These are phyloP conservation scores for Plemyria rubiginata DNA, from an alignment of 2,888 invertebrate species.

Conservation along the genomic window DNA sequence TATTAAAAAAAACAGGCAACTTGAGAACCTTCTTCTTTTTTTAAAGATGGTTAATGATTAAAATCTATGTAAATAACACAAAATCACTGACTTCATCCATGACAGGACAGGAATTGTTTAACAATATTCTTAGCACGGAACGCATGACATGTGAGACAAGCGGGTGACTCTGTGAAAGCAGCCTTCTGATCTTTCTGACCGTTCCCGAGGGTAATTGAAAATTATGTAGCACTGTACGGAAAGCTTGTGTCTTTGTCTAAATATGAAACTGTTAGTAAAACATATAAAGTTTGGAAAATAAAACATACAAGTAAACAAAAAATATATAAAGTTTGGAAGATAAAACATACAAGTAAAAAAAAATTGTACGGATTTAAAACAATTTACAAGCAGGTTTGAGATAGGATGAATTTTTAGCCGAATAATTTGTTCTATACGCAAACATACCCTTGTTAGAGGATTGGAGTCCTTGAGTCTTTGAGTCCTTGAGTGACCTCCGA, in stretches of 20 bases:
- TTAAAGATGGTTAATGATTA: too few species aligned
- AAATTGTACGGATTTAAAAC: background rate
- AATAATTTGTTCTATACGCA: constrained; percentile 35
- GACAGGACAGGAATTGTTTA: too few species aligned
- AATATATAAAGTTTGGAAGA: too few species aligned
- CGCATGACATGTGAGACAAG: too few species aligned
- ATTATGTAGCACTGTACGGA: background rate
- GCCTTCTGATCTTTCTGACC: too few species aligned
- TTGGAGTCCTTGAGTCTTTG: constrained; percentile 59
- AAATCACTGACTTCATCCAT: too few species aligned
- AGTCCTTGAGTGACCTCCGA: constrained; percentile 66
- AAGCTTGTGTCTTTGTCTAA: background rate
- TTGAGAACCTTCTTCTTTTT: too few species aligned
- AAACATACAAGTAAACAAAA: background rate
- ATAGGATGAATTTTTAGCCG: background rate
- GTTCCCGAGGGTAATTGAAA: background rate
- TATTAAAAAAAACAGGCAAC: too few species aligned
- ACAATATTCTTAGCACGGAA: too few species aligned
- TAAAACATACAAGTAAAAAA: background rate
- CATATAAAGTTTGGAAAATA: background rate
- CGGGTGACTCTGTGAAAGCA: too few species aligned
- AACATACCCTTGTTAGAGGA: constrained; percentile 41
- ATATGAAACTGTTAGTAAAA: background rate
- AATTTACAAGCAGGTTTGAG: background rate
- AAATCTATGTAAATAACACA: too few species aligned